phyloP scores from a whole-genome alignment of 2,888 invertebrate species.

The Drosophila fulvimacula region DNA sequence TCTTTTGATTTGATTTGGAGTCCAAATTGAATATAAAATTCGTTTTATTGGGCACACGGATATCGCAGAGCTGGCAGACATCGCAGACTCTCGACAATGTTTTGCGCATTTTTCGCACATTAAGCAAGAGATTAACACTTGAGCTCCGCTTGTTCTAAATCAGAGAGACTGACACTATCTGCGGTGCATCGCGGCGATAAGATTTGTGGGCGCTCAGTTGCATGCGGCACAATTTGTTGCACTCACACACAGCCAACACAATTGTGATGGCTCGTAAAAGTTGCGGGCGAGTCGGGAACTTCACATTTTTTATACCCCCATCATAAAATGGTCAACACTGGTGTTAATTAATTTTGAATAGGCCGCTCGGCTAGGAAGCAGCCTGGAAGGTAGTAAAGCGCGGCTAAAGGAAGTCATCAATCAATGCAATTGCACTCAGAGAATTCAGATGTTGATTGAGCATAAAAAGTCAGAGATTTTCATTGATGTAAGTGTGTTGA shows the following conservation, averaged over 20 bases:
- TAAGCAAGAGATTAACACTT: slow-evolving; percentile 62
- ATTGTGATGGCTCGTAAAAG: slow-evolving; percentile 59
- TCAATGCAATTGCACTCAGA: slow-evolving; percentile 51
- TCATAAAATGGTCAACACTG: slow-evolving; percentile 62
- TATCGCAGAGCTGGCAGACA: neutral
- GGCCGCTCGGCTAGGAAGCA: slow-evolving; percentile 26
- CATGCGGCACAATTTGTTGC: slow-evolving; percentile 61
- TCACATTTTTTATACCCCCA: slow-evolving; percentile 48
- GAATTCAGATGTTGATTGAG: neutral
- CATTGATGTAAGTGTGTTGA: slow-evolving; percentile 1
- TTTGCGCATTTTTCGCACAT: slow-evolving; percentile 66
- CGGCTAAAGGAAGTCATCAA: slow-evolving; percentile 62
- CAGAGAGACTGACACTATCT: slow-evolving; percentile 47
- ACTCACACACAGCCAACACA: slow-evolving; percentile 18
- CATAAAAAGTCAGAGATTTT: neutral
- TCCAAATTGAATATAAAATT: slow-evolving; percentile 59
- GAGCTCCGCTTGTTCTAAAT: slow-evolving; percentile 25
- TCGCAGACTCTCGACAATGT: slow-evolving; percentile 39
- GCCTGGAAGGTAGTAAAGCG: slow-evolving; percentile 16
- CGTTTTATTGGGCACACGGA: slow-evolving; percentile 41
- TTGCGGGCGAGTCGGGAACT: slow-evolving; percentile 13
- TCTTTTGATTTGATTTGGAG: slow-evolving; percentile 50
- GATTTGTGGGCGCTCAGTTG: slow-evolving; percentile 57
- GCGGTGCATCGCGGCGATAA: slow-evolving; percentile 46
- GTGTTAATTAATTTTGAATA: slow-evolving; percentile 57